phyloP scores from a whole-genome alignment of 2,797 vertebrate genomes.

The Gallirallus australis region DNA sequence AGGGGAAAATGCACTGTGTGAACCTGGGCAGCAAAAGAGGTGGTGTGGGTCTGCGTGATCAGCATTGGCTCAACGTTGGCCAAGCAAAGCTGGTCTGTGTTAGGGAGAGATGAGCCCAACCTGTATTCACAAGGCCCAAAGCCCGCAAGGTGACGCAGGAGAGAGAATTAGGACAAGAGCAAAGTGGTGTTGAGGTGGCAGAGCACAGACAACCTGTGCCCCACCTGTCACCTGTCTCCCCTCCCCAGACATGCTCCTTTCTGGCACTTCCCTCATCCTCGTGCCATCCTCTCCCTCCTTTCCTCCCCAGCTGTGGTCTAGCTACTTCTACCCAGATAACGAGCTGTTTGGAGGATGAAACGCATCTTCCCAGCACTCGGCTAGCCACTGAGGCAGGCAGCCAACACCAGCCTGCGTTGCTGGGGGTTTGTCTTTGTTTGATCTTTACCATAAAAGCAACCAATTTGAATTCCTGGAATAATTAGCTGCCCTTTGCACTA shows the following conservation, averaged over 20 bases:
- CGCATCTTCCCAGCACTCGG: not conserved
- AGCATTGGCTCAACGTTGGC: fast-evolving
- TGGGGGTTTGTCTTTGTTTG: conserved; percentile 43
- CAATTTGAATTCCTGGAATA: conserved; percentile 43
- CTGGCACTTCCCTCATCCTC: not conserved
- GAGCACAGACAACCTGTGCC: not conserved
- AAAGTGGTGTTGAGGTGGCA: fast-evolving
- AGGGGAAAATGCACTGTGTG: not conserved
- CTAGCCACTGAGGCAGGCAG: not conserved
- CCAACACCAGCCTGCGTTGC: not conserved
- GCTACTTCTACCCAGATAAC: not conserved
- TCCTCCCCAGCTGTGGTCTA: not conserved
- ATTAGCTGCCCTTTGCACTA: conserved; percentile 50
- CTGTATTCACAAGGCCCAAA: fast-evolving
- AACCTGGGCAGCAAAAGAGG: not conserved
- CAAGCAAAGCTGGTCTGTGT: not conserved
- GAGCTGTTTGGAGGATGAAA: not conserved
- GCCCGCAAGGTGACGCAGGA: fast-evolving
- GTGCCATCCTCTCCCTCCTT: not conserved
- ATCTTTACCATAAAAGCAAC: conserved; percentile 54
- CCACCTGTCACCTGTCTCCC: not conserved
- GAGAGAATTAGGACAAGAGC: not conserved
- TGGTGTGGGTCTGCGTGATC: fast-evolving
- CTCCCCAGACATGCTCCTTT: not conserved
- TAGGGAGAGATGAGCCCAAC: not conserved